A percentile compares a stretch with the other conserved stretches of the same genome.
Evolutionary conservation across 2,797 vertebrate genomes (phyloP).

Genomic region (Cheirogaleus major): DNA sequence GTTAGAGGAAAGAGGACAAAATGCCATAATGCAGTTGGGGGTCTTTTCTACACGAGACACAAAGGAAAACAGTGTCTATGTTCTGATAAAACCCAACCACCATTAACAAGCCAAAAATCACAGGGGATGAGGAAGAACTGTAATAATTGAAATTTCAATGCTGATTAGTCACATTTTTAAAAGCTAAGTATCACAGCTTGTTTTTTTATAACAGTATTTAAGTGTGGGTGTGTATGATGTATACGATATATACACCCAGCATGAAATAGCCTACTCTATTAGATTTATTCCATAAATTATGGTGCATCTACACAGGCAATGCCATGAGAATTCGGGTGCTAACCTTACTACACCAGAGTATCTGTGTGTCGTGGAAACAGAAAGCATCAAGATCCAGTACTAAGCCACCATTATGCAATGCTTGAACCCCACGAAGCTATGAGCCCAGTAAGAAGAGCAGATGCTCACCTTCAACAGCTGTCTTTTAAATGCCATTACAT

Average conservation of each 20-base stretch:
- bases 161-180: background rate
- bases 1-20: background rate
- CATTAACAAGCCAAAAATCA: fast-evolving
- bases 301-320: no score
- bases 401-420: fast-evolving
- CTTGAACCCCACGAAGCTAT: fast-evolving
- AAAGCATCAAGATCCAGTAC: fast-evolving
- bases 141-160: background rate
- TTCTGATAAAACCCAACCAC: background rate
- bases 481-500: fast-evolving
- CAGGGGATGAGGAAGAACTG: background rate
- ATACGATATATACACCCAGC: background rate
- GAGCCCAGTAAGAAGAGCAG: no score
- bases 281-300: no score
- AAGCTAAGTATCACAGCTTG: no score
- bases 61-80: fast-evolving
- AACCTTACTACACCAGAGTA: background rate
- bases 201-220: background rate
- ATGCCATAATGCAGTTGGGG: fast-evolving
- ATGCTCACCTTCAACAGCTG: fast-evolving
- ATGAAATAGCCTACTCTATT: background rate
- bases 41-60: background rate
- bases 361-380: fast-evolving
- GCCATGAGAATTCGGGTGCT: background rate
- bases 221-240: background rate